These are phyloP conservation scores for Eptesicus fuscus DNA, from an alignment of 2,113 vertebrate genomes.

Conservation along the genomic window DNA sequence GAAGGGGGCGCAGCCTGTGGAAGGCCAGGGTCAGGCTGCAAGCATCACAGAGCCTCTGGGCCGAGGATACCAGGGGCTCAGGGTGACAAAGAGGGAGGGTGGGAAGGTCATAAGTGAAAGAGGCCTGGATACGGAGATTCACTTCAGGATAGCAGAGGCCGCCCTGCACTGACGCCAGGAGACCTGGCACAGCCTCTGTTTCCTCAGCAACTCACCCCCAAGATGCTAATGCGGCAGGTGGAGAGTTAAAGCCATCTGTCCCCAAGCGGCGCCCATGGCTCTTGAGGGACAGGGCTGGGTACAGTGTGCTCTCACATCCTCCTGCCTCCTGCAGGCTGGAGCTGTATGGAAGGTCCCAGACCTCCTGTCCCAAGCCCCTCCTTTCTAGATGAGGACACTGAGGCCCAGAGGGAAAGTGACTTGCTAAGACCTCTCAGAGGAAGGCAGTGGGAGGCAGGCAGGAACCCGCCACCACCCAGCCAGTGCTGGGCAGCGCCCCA, in stretches of 20 bases:
- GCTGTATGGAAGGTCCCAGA: background rate
- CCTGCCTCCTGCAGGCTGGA: background rate
- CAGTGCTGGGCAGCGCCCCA: background rate
- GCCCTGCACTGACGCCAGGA: accelerated
- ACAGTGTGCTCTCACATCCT: background rate
- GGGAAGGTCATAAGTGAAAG: background rate
- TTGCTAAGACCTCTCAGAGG: background rate
- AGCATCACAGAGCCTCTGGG: background rate
- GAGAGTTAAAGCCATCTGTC: background rate
- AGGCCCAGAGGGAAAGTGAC: background rate
- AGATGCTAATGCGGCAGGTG: background rate
- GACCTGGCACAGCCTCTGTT: background rate
- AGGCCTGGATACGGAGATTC: background rate
- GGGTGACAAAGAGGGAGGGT: background rate
- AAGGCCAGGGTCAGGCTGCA: background rate
- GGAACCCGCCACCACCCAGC: background rate
- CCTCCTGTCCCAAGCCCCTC: background rate
- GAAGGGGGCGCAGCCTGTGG: accelerated
- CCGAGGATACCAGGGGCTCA: background rate
- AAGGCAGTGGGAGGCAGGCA: background rate
- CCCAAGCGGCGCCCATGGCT: background rate
- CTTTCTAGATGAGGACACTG: background rate
- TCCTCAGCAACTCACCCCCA: background rate
- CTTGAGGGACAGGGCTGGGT: background rate
- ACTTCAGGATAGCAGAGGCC: background rate